These are phyloP conservation scores for Beris chalybata DNA, from an alignment of 2,888 invertebrate genomes.

Conservation along the genomic window DNA sequence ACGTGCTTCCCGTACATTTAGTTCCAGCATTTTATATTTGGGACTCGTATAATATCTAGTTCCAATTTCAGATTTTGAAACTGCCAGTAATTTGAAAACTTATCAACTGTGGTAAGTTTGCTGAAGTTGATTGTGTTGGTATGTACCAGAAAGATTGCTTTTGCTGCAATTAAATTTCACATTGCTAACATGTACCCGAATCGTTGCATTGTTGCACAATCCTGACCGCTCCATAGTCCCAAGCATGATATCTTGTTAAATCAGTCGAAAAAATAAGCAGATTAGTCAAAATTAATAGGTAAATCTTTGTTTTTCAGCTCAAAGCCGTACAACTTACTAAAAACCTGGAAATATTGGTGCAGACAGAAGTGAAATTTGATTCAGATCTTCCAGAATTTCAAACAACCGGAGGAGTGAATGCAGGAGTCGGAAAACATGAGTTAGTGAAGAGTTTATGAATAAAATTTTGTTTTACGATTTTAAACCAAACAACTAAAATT, in stretches of 20 bases:
- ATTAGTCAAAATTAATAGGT: conserved; percentile 7
- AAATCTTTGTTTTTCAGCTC: conserved; percentile 64
- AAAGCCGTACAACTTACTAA: conserved; percentile 85
- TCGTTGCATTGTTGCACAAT: conserved; percentile 33
- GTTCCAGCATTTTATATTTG: no score
- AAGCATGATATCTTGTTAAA: not conserved
- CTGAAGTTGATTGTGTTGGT: no score
- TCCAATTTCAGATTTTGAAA: no score
- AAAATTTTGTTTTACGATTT: no score
- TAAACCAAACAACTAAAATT: no score
- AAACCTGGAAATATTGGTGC: conserved; percentile 70
- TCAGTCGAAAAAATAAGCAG: not conserved
- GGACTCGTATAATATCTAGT: no score
- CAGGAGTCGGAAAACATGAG: conserved; percentile 56
- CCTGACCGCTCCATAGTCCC: not conserved
- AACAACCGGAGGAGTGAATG: conserved; percentile 62
- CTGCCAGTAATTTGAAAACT: no score
- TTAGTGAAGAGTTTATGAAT: conserved; percentile 39
- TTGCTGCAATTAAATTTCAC: no score
- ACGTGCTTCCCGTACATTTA: no score
- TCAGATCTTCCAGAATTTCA: conserved; percentile 89
- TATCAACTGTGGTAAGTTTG: no score
- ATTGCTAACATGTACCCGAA: conserved; percentile 8
- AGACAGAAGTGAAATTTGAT: conserved; percentile 87
- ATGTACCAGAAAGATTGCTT: no score